A percentile compares a stretch with the other conserved stretches of the same genome.
These are phyloP conservation scores for Eupithecia insigniata DNA, from an alignment of 2,888 invertebrate species.

Conservation along the genomic window DNA sequence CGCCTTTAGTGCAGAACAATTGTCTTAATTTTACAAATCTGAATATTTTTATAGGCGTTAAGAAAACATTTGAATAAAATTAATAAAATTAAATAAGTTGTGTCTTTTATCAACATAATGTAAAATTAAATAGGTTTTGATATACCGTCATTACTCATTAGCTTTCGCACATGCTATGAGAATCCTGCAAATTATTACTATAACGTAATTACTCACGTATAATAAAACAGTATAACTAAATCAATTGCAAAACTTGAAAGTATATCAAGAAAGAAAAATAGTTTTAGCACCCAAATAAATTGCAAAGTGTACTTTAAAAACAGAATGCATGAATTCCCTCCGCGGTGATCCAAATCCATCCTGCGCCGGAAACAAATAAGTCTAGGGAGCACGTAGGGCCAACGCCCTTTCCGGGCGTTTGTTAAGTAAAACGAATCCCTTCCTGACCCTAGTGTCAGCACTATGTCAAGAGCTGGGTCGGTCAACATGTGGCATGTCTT, in stretches of 20 bases:
- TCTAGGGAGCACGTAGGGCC: constrained; percentile 40
- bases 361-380: constrained; percentile 37
- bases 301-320: neutral
- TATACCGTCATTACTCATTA: too few species aligned
- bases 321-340: constrained; percentile 2
- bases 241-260: neutral
- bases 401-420: constrained; percentile 48
- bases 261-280: neutral
- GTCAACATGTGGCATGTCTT: neutral
- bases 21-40: neutral
- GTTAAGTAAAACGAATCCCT: constrained; percentile 57
- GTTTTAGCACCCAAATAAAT: neutral
- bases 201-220: neutral
- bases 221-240: neutral
- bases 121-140: too few species aligned
- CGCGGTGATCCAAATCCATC: constrained; percentile 24
- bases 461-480: neutral
- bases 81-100: too few species aligned
- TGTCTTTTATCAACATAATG: too few species aligned
- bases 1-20: neutral
- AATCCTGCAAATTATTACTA: neutral
- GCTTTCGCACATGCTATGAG: neutral
- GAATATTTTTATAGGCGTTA: neutral
- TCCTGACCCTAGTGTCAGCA: constrained; percentile 46
- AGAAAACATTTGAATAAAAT: too few species aligned